Evolutionary conservation across 2,113 vertebrate genomes (phyloP).

Genomic region (Scolopax mira): DNA sequence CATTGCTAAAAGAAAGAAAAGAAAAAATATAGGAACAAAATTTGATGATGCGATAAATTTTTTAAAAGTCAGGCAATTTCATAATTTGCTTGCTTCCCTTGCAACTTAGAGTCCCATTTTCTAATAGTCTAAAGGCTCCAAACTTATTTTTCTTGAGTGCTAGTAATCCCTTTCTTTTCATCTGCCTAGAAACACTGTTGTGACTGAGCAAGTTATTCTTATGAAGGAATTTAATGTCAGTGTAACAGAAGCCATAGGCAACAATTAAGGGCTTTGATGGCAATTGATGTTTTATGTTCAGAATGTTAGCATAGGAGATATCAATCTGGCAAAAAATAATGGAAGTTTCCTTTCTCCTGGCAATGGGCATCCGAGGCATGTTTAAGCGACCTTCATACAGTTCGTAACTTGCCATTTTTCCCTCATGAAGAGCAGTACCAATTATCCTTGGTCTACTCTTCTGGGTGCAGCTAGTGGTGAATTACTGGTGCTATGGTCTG

Average conservation of each 20-base stretch:
- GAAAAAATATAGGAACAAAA: not conserved
- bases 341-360: not conserved
- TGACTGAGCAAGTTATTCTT: not conserved
- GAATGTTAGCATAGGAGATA: not conserved
- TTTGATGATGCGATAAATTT: not conserved
- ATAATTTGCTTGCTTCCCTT: not conserved
- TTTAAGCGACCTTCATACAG: not conserved
- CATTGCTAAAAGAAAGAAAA: slow-evolving; percentile 74
- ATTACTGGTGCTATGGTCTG: not conserved
- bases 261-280: not conserved
- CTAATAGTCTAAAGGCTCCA: not conserved
- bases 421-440: not conserved
- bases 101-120: not conserved
- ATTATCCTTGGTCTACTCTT: not conserved
- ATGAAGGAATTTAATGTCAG: not conserved
- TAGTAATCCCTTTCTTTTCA: not conserved
- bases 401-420: not conserved
- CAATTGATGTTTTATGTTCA: not conserved
- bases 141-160: not conserved
- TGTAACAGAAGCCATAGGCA: not conserved
- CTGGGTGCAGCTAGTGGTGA: not conserved
- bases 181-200: not conserved
- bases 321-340: not conserved
- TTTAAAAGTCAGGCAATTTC: not conserved
- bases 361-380: not conserved